A percentile compares a stretch with the other conserved stretches of the same genome.
These are phyloP conservation scores for Dynastes hyllus DNA, from an alignment of 2,888 invertebrate species.

Conservation along the genomic window DNA sequence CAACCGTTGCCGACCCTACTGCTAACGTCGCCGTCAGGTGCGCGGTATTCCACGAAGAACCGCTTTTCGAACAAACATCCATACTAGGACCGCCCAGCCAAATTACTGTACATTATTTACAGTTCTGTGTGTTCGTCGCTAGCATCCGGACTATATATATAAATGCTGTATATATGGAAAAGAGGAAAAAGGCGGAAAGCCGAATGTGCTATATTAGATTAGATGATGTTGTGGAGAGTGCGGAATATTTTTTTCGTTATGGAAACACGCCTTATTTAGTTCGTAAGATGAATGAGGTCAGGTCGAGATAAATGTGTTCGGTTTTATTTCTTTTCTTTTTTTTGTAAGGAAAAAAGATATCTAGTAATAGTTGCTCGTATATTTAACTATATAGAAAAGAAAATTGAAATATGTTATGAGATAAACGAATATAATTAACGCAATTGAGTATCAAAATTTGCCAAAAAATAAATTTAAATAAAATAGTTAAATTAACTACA, in stretches of 20 bases:
- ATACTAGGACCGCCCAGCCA: conserved; percentile 41
- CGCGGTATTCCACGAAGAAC: not conserved
- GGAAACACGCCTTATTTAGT: conserved; percentile 44
- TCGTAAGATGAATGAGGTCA: conserved; percentile 30
- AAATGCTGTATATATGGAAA: not conserved
- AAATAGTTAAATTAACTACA: not conserved
- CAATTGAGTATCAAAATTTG: conserved; percentile 6
- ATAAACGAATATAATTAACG: not conserved
- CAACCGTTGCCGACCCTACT: conserved; percentile 3
- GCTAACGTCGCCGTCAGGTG: conserved; percentile 15
- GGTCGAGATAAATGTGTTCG: conserved; percentile 17
- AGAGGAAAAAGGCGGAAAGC: not conserved
- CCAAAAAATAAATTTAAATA: not conserved
- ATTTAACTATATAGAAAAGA: not conserved
- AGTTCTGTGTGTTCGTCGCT: conserved; percentile 36
- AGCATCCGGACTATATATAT: conserved; percentile 9
- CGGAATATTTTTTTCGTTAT: conserved; percentile 13
- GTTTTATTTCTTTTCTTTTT: conserved; percentile 4
- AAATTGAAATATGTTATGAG: not conserved
- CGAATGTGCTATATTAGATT: conserved; percentile 25
- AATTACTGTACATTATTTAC: conserved; percentile 41
- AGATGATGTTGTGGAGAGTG: conserved; percentile 14
- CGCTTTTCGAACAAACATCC: conserved; percentile 36
- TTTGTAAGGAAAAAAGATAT: not conserved
- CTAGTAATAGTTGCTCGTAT: not conserved